Evolutionary conservation across 2,113 vertebrate genomes (phyloP).

Genomic region (Carettochelys insculpta): DNA sequence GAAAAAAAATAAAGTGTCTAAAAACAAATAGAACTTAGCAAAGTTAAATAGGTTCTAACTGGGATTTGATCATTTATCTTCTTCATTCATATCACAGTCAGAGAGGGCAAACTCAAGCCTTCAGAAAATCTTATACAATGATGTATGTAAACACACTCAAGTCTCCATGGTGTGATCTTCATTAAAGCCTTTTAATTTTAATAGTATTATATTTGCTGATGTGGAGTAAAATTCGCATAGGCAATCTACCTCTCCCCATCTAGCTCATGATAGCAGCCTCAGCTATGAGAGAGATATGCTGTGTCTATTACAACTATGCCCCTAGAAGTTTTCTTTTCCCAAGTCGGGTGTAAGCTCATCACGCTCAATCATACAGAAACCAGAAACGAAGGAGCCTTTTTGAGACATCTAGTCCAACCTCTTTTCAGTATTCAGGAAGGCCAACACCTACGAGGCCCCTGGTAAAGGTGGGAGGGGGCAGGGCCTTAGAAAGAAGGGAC

Average conservation of each 20-base stretch:
- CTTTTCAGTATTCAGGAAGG: not conserved
- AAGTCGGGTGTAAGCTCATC: not conserved
- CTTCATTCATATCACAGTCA: not conserved
- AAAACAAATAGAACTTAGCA: not conserved
- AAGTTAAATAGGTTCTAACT: not conserved
- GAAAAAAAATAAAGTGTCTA: not conserved
- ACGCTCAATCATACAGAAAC: not conserved
- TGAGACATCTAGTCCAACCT: not conserved
- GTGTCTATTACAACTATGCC: not conserved
- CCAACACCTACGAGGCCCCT: no score
- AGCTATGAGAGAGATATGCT: not conserved
- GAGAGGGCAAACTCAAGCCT: not conserved
- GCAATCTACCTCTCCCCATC: not conserved
- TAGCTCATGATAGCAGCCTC: not conserved
- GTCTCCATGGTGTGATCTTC: not conserved
- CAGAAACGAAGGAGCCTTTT: not conserved
- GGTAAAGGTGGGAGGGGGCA: no score
- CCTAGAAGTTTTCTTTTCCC: not conserved
- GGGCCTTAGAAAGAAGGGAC: no score
- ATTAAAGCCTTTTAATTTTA: not conserved
- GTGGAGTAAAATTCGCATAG: not conserved
- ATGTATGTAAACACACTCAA: not conserved
- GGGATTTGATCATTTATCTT: not conserved
- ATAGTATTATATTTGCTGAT: not conserved
- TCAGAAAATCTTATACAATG: not conserved